Evolutionary conservation across 2,797 vertebrate genomes (phyloP).

Genomic region (Chaenodraco wilsoni): DNA sequence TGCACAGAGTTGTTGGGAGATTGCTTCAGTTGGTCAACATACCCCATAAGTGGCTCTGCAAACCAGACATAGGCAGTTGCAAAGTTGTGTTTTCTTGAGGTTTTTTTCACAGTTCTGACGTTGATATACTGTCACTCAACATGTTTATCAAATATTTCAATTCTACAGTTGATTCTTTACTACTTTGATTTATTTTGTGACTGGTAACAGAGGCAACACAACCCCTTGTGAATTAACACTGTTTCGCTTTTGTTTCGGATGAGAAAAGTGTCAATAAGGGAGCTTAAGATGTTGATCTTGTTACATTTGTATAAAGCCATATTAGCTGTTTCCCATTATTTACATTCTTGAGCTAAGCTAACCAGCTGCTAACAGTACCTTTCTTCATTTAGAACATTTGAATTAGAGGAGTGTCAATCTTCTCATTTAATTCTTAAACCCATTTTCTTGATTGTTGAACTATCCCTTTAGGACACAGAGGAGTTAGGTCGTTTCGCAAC

Average conservation of each 20-base stretch:
- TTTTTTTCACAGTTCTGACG: constrained; percentile 7
- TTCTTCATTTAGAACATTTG: background rate
- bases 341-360: constrained; percentile 9
- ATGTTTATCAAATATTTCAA: constrained; percentile 1
- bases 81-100: constrained; percentile 15
- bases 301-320: background rate
- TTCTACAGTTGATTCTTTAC: too few relatives aligned
- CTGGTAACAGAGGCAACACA: background rate
- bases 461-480: constrained; percentile 1
- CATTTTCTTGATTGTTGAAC: background rate
- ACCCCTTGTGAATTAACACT: background rate
- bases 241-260: background rate
- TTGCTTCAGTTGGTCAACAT: constrained; percentile 27
- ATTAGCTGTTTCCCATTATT: constrained; percentile 4
- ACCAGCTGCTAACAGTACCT: background rate
- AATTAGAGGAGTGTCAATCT: background rate
- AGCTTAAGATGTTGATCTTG: background rate
- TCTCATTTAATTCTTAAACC: background rate
- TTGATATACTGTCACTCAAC: background rate
- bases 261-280: background rate
- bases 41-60: constrained; percentile 8
- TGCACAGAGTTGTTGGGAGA: constrained; percentile 5
- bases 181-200: constrained; percentile 4
- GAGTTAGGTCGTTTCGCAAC: constrained; percentile 9
- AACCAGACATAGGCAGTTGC: background rate